Evolutionary conservation across 53 echinoderm and acorn worm species (phyloP), one percentile per base, ranked within the genome.

Genomic region (Echinarachnius parma): DNA sequence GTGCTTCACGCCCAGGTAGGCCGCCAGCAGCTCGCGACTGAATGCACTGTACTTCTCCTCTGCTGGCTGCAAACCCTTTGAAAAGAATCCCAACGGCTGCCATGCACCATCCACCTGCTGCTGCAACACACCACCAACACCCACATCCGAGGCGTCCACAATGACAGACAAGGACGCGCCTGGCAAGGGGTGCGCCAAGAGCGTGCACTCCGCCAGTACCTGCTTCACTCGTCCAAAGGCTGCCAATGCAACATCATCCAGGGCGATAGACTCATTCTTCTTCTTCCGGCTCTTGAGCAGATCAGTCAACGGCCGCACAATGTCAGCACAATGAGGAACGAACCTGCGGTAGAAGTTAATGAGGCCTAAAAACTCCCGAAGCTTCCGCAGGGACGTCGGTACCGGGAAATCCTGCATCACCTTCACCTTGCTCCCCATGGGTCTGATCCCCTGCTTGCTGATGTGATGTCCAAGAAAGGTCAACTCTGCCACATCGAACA

Each of bases 221-320:
- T 7, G 22, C n/a, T 80, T 80, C 31, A 68, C 69, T 9, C 5
- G 22, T 1, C 4, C 30, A 18, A 80, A 80, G 30, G 80, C 60
- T 28, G 34, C 7, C 7, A 32, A 53, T 21, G 30, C 37, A 4
- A 32, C 23, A 16, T 22, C 18, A 18, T 14, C 27, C 2, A 80
- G 31, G 20, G 18, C 8, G 66, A 78, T 78, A 1, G 79, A 13
- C 56, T 74, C 34, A 74, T 53, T 39, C 10, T 61, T 61, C 36
- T 35, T 61, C 36, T 61, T 61, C 0, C n/a, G 34, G 9, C 21
- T 20, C 23, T 33, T 35, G 9, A 86, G 42, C 18, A 81, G 21
- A 24, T 77, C 69, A 4, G 75, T 86, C 4, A 81, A 53, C 4
- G 79, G 79, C 9, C 31, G 56, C 8, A 75, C 14, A 1, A 61